Evolutionary conservation across 2,797 vertebrate species (phyloP), one percentile per base, ranked within the genome.

Genomic region (Leptatherina wallacei): DNA sequence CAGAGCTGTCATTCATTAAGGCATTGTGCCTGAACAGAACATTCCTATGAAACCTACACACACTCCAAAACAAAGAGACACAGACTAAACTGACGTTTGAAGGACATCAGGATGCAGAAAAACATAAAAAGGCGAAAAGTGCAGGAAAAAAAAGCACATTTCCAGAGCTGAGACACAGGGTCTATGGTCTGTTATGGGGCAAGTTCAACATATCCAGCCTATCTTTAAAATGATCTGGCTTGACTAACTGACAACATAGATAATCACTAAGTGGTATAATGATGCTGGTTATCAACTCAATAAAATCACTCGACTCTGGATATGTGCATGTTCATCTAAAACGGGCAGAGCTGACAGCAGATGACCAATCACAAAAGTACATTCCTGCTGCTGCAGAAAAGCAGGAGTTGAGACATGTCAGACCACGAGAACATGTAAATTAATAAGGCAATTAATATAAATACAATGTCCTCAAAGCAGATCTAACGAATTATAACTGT

Each of bases 1-100:
- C 80, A 85, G 84, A 87, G 75, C 80, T 73, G 79, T 81, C 84
- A 84, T 87, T 89, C 85, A 88, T 90, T 65, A 80, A 80, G 80
- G 75, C 20, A 65, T 68, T 24, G 44, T 59, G 85, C 30, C 61
- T 82, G 67, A 85, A 89, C 63, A 83, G 65, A 82, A 71, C 82
- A 91, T 89, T 91, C 87, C 85, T 83, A 70, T 74, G 65, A 80
- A 78, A 69, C 78, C 63, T 33, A 70, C 73, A 80, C 68, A 74
- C 59, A 35, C 40, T 59, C 10, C 14, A 36, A 56, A 30, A 58
- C 65, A 80, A 16, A 65, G 2, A 81, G 9, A 66, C 9, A 56
- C 29, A 61, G 52, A 56, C 10, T 59, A 59, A 61, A 64, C 36
- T 16, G 18, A 82, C 47, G 38, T 57, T 61, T 47, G 47, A 54